Evolutionary conservation across 2,113 vertebrate species (phyloP).

Genomic region (Phrynosoma blainvillii): DNA sequence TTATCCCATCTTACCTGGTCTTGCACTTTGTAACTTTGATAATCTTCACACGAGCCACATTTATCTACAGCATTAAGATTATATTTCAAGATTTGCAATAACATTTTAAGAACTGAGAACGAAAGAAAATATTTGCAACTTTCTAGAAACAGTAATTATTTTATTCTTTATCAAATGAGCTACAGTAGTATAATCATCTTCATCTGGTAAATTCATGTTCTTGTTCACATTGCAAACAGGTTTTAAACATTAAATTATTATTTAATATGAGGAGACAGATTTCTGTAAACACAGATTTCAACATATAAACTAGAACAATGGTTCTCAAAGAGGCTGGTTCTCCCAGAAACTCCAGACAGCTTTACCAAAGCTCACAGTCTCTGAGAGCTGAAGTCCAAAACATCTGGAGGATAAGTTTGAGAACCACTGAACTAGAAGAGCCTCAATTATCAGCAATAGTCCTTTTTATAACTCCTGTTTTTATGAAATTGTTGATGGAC

Average conservation of each 20-base stretch:
- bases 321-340: too few relatives aligned
- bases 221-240: neutral
- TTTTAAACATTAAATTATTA: too few relatives aligned
- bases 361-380: too few relatives aligned
- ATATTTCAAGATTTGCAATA: neutral
- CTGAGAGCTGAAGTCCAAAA: too few relatives aligned
- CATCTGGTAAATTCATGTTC: neutral
- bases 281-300: neutral
- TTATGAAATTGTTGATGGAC: conserved; percentile 1
- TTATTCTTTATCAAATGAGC: neutral
- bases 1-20: neutral
- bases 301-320: neutral
- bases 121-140: neutral
- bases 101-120: neutral
- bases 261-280: too few relatives aligned
- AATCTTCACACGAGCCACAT: neutral
- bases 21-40: neutral
- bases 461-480: neutral
- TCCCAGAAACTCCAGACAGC: too few relatives aligned
- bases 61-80: neutral
- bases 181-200: too few relatives aligned
- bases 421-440: neutral
- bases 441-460: neutral
- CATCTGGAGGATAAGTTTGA: too few relatives aligned
- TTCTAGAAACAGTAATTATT: neutral